Conservation (phyloP, 2,113 vertebrate species). For the Alligator mississippiensis region DNA sequence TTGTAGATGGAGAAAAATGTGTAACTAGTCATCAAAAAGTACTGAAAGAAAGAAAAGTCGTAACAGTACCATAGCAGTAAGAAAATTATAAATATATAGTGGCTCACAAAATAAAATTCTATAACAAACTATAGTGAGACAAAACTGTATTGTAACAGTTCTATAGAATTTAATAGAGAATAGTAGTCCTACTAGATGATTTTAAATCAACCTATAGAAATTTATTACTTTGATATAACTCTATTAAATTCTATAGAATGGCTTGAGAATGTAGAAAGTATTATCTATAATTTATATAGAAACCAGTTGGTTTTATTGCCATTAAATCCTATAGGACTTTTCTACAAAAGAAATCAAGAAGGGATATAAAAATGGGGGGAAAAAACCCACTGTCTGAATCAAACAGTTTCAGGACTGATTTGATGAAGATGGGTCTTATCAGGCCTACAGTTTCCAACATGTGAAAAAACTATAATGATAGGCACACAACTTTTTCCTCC, state of each 20-base stretch:
- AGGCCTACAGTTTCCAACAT: background rate
- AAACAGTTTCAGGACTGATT: background rate
- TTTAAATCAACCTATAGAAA: background rate
- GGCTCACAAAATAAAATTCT: background rate
- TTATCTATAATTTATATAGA: background rate
- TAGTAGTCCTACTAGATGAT: background rate
- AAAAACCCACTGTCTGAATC: background rate
- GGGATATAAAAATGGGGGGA: background rate
- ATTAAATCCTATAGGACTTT: background rate
- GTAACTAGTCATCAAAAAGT: background rate
- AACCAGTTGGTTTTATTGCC: background rate
- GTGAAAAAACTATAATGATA: background rate
- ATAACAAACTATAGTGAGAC: background rate
- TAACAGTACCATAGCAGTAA: background rate
- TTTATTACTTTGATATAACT: background rate
- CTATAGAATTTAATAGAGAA: background rate
- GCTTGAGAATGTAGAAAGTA: background rate
- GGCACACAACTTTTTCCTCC: background rate
- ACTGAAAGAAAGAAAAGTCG: background rate
- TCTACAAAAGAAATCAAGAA: background rate
- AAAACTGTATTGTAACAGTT: background rate
- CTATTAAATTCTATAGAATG: background rate
- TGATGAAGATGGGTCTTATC: slow-evolving; percentile 3
- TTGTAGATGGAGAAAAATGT: background rate
- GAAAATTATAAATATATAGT: background rate